These are phyloP conservation scores for Pantherophis guttatus DNA, from an alignment of 2,113 vertebrate species.

Conservation along the genomic window DNA sequence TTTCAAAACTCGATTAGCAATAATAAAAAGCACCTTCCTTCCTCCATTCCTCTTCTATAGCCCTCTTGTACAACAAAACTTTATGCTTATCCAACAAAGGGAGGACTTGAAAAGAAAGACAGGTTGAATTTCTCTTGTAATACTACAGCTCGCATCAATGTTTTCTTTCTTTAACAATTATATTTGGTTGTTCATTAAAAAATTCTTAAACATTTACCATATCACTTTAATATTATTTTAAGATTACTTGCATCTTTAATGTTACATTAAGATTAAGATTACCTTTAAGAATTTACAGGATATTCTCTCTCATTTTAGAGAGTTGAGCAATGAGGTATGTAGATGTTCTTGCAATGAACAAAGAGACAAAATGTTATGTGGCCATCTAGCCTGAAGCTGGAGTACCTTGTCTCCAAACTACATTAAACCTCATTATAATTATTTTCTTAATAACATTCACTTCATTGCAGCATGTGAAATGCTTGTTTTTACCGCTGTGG, in stretches of 20 bases:
- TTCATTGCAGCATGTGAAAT: constrained; percentile 68
- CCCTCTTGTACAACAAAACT: not conserved
- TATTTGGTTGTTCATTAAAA: not conserved
- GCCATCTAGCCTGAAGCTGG: constrained; percentile 16
- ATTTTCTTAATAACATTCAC: constrained; percentile 72
- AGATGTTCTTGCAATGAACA: not conserved
- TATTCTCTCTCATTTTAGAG: constrained; percentile 15
- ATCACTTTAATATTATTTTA: not conserved
- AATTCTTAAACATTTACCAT: not conserved
- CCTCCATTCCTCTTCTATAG: not conserved
- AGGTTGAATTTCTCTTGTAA: not conserved
- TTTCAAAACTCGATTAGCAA: not conserved
- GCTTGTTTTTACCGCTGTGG: constrained; percentile 67
- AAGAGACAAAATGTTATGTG: constrained; percentile 12
- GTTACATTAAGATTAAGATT: not conserved
- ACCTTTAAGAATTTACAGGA: constrained; percentile 4
- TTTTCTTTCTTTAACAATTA: not conserved
- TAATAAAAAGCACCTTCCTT: not conserved
- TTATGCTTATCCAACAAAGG: not conserved
- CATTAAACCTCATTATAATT: constrained; percentile 72
- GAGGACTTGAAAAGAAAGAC: not conserved
- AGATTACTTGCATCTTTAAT: not conserved
- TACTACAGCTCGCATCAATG: not conserved
- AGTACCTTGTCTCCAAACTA: constrained; percentile 59
- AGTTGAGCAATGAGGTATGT: constrained; percentile 7